Conservation (phyloP, 2,888 invertebrate genomes). For the Cyaniris semiargus region DNA sequence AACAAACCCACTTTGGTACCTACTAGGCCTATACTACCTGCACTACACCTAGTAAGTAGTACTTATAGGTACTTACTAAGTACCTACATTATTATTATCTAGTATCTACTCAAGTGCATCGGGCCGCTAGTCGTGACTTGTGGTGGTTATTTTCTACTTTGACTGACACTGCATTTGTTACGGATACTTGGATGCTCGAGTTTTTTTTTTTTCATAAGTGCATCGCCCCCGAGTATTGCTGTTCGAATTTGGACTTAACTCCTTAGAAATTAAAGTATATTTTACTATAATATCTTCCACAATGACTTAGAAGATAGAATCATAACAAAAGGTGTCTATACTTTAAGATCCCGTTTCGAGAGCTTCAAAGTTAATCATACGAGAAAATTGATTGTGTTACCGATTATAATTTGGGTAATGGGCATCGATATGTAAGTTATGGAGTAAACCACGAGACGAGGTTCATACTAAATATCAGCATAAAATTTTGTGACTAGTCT, state of each 20-base stretch:
- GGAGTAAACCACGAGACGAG: too few relatives aligned
- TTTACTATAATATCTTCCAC: neutral
- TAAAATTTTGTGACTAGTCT: too few relatives aligned
- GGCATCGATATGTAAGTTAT: neutral
- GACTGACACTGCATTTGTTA: constrained; percentile 21
- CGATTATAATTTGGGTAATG: neutral
- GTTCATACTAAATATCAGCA: too few relatives aligned
- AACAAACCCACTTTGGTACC: too few relatives aligned
- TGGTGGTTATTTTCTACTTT: neutral
- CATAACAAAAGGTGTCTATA: neutral
- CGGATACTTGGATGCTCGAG: constrained; percentile 16
- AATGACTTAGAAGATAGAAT: constrained; percentile 2
- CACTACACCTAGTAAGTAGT: neutral
- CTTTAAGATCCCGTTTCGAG: neutral
- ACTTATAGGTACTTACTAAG: neutral
- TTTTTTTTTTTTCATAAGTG: constrained; percentile 18
- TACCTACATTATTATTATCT: neutral
- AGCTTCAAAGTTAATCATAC: neutral
- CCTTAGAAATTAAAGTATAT: neutral
- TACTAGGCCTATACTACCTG: too few relatives aligned
- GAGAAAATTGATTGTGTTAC: neutral
- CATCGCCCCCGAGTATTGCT: constrained; percentile 4
- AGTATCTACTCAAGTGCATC: neutral
- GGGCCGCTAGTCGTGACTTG: neutral
- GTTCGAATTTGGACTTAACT: neutral